Base-by-base conservation (phyloP, 64 coral and sea anemone species). In the Porites australiensis region DNA sequence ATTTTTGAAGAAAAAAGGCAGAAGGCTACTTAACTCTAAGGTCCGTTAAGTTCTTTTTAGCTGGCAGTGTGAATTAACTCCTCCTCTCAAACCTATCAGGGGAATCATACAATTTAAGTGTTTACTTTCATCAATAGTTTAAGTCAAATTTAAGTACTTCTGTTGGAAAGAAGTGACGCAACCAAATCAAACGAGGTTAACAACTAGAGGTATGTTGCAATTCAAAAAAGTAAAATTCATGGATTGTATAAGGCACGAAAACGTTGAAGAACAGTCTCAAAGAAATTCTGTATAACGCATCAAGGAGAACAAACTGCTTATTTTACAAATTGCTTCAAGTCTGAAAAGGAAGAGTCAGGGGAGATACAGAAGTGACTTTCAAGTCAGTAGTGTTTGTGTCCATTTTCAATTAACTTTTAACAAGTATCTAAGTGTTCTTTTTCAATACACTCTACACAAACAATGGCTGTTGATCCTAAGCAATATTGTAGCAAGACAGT, bases 181-280 rank as follows among this genome's bases (percentile, higher is more conserved):
- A 37, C 27, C 27, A 59, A 59, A 59, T 59, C 7, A 59, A 59
- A 59, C 7, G 13, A 59, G 50, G 75, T 78, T 54, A 78, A 78
- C 75, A 46, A 78, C 75, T 78, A 23, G 4, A 78, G 75, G 75
- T 22, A 50, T 78, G 75, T 50, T 55, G 57, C 51, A 78, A 55
- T 49, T 55, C 50, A 21, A n/a, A 78, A 16, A 64, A 12, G 13
- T 16, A 64, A 78, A 78, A 55, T 58, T 22, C 8, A 9, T 50
- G 11, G 19, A 78, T 55, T 20, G 19, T 64, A 16, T 64, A 19
- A 64, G 58, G 58, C 13, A 19, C 62, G 18, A 13, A 19, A 13
- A 64, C 4, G 18, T 4, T 16, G 1, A 18, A 64, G 62, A 4
- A 64, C 4, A 4, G 18, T 4, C 13, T 2, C 2, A 14, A 64